Evolutionary conservation across 53 echinoderm and acorn worm genomes (phyloP).

Genomic region (Astropecten irregularis): DNA sequence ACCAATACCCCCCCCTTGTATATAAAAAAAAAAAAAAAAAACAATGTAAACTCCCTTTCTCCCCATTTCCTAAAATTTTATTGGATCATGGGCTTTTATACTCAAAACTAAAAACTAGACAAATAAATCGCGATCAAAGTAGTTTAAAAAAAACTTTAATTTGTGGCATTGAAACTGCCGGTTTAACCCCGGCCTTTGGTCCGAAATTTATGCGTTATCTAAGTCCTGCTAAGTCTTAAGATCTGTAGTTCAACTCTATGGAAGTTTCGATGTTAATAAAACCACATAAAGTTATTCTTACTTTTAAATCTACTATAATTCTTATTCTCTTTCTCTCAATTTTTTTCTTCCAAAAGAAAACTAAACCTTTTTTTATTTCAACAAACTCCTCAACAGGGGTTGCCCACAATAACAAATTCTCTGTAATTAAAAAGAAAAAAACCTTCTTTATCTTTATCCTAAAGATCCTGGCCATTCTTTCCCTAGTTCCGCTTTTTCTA

Average conservation of each 20-base stretch:
- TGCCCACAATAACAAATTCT: background rate
- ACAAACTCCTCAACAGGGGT: background rate
- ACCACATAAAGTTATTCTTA: background rate
- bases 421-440: background rate
- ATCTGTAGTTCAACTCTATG: constrained; percentile 75
- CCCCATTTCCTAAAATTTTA: no score
- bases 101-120: background rate
- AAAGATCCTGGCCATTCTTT: constrained; percentile 35
- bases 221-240: constrained; percentile 71
- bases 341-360: constrained; percentile 3
- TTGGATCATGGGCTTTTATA: no score
- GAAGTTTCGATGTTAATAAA: constrained; percentile 60
- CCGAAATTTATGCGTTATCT: constrained; percentile 63
- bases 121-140: constrained; percentile 38
- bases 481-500: background rate
- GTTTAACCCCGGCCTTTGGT: constrained; percentile 57
- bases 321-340: constrained; percentile 14
- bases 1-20: no score
- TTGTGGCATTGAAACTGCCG: constrained; percentile 68
- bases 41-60: no score
- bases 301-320: constrained; percentile 36
- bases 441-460: background rate
- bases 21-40: no score
- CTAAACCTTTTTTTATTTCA: background rate
- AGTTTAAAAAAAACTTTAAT: constrained; percentile 71